Base-by-base conservation (phyloP, 1,140 invertebrate species). In the Zaprionus ghesquierei region DNA sequence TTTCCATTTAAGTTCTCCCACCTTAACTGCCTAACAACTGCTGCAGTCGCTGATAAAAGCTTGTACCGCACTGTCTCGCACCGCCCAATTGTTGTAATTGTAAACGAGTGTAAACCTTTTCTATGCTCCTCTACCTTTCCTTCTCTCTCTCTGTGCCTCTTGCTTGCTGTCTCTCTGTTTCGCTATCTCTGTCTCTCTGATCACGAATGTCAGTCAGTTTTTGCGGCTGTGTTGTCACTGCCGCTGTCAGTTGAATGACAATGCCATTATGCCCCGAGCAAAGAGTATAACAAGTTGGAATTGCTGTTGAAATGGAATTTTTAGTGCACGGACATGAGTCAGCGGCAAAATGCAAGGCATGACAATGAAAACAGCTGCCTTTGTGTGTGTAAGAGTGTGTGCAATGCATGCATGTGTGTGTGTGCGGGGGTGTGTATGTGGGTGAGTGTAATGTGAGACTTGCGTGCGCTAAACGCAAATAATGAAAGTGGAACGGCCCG, bases 391-490 rank as follows among this genome's bases (percentile, higher is more conserved):
- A 44, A 5, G 5, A 13, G 31, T 50, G 54, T 56, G n/a, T 44
- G 5, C 18, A 13, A 23, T 35, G 13, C 5, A 38, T 6, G 58
- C n/a, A n/a, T 31, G 20, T 60, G 46, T 53, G 29, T 18, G 35
- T 3, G 22, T 27, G 10, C 12, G n/a, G 25, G 22, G 33, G 22
- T 5, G 31, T 27, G 29, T 33, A 29, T 15, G 41, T 49, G 59
- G 64, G 46, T 59, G 56, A 49, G 51, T 74, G 79, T 89, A 74
- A 87, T 77, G 84, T 56, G 73, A 89, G 73, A 75, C 69, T 77
- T 74, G 76, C 66, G 55, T 79, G 61, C 78, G 84, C 79, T 84
- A 84, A 87, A 84, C 84, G 73, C 84, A 87, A 89, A 89, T 87
- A 87, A 89, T 79, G 77, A 84, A 87, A 89, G 79, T 84, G 65